Evolutionary conservation across 2,797 vertebrate species (phyloP), one percentile per base, ranked within the genome.

Genomic region (Chelon labrosus): DNA sequence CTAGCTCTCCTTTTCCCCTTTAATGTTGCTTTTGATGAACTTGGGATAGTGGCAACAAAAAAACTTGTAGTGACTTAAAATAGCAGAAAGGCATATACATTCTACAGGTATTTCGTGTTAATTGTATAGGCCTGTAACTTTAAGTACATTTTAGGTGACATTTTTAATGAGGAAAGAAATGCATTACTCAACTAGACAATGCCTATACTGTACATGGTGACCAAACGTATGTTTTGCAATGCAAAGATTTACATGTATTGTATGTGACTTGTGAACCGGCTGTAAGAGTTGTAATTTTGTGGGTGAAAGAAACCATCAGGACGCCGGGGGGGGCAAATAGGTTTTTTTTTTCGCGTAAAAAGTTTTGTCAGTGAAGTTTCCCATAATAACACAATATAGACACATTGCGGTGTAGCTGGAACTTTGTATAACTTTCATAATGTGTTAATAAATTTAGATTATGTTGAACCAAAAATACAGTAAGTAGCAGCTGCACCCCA

Each of bases 371-470:
- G 0, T 10, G 5, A 1, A 3, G 0, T 4, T 11, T n/a, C 0
- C 6, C 1, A 38, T 8, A 13, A 13, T 1, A 3, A 16, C 2
- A 12, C 0, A 38, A 14, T 1, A 16, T 1, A 20, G 0, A 0
- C 0, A 0, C 0, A 3, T 2, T 42, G 0, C 0, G 1, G 0
- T 0, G 0, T 0, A 1, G 0, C 0, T 0, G 0, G 12, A 10
- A 1, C 3, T 4, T 2, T 27, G 10, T 27, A 0, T 42, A 10
- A 25, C 1, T 59, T 59, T 0, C 0, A 16, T 13, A 3, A 16
- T 0, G 5, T 53, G 31, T 35, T 35, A 35, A 35, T 6, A 0
- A 17, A 7, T 20, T 2, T 17, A 27, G 4, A 10, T 3, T 37
- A 22, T 20, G 10, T 22, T 22, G 17, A 55, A 25, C 19, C 51